A percentile compares a stretch with the other conserved stretches of the same genome.
Evolutionary conservation across 2,113 vertebrate species (phyloP).

Genomic region (Glaucomys volans): DNA sequence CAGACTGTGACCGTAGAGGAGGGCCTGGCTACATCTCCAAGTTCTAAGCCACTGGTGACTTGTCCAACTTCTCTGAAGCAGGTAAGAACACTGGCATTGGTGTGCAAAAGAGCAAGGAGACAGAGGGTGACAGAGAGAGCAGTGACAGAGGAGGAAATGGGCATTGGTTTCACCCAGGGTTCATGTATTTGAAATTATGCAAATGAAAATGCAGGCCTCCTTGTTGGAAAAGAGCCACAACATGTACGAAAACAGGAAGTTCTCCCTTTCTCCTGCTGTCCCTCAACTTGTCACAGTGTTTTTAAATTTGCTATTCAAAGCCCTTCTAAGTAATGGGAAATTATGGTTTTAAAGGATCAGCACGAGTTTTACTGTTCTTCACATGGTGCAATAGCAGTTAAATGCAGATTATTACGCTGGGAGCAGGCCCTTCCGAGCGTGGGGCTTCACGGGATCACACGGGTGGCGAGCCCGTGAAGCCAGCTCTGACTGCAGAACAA

Average conservation of each 20-base stretch:
- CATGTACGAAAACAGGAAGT: not conserved
- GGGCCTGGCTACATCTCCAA: not conserved
- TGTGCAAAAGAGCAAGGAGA: not conserved
- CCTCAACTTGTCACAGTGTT: not conserved
- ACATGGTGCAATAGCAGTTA: not conserved
- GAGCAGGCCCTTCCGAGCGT: not conserved
- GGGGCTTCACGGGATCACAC: not conserved
- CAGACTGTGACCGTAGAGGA: not conserved
- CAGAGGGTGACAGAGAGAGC: not conserved
- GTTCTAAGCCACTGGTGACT: not conserved
- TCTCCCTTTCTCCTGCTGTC: not conserved
- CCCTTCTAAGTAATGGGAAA: slow-evolving; percentile 5
- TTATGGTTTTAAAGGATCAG: not conserved
- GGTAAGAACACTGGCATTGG: not conserved
- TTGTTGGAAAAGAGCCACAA: not conserved
- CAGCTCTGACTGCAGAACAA: not conserved
- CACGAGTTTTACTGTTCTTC: not conserved
- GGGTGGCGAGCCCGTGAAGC: fast-evolving
- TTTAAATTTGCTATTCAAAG: not conserved
- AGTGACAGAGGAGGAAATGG: not conserved
- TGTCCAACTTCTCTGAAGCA: not conserved
- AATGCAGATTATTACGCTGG: not conserved
- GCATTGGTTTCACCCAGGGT: not conserved
- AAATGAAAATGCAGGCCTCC: not conserved
- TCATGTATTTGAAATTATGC: not conserved